phyloP scores from a whole-genome alignment of 2,113 vertebrate genomes.

The Calcarius ornatus region DNA sequence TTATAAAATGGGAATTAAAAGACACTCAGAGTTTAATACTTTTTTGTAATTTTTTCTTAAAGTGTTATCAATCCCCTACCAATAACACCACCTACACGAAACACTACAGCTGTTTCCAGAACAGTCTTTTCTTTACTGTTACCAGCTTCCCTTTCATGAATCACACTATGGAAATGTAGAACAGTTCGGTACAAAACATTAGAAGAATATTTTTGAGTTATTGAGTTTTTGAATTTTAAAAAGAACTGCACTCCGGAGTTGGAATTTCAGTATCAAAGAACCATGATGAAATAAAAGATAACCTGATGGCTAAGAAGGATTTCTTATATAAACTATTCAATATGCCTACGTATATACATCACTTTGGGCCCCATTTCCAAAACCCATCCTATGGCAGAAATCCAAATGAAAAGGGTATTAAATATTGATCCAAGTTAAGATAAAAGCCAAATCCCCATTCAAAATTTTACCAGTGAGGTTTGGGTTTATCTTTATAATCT shows the following conservation, averaged over 20 bases:
- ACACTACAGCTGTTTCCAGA: neutral
- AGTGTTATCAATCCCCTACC: neutral
- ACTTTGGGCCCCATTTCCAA: neutral
- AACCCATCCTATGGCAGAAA: neutral
- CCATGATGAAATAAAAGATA: neutral
- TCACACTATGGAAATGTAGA: neutral
- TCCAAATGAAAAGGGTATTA: neutral
- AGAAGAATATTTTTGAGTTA: neutral
- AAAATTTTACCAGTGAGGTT: neutral
- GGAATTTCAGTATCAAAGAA: neutral
- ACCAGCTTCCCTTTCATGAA: neutral
- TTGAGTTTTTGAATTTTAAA: neutral
- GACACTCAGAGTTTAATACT: neutral
- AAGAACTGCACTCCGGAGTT: neutral
- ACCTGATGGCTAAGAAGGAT: neutral
- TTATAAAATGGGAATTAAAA: conserved; percentile 3
- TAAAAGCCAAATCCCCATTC: neutral
- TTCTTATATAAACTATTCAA: neutral
- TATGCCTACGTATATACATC: fast-evolving
- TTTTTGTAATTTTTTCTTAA: neutral
- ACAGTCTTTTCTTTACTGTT: neutral
- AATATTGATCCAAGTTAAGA: neutral
- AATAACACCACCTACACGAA: neutral
- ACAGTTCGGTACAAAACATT: neutral
- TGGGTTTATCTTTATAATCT: neutral